Percentiles rank a stretch among this genome's conserved stretches.
Conservation (phyloP, 2,888 invertebrate genomes). For the Brachyopa scutellaris region DNA sequence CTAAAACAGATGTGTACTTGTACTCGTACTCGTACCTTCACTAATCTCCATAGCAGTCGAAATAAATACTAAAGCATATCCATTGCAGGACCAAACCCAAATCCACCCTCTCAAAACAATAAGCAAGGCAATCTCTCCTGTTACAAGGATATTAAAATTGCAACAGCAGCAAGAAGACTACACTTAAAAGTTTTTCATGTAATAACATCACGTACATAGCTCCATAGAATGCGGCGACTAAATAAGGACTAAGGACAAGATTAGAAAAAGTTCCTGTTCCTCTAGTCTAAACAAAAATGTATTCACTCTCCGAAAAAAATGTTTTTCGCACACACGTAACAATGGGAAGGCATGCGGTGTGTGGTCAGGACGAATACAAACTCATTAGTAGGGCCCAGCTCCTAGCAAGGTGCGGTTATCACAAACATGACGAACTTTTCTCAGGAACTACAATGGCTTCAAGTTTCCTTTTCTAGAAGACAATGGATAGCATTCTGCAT, state of each 20-base stretch:
- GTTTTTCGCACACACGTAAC: slow-evolving; percentile 15
- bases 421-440: slow-evolving; percentile 49
- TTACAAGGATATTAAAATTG: slow-evolving; percentile 34
- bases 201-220: slow-evolving; percentile 48
- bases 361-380: slow-evolving; percentile 34
- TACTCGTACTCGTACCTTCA: too few species aligned
- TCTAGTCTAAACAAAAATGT: too few species aligned
- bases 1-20: neutral
- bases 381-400: slow-evolving; percentile 12
- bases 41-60: neutral
- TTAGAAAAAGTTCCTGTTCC: too few species aligned
- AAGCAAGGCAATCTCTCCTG: slow-evolving; percentile 1
- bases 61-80: neutral
- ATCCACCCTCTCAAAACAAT: neutral
- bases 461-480: slow-evolving; percentile 26
- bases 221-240: slow-evolving; percentile 3
- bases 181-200: slow-evolving; percentile 30
- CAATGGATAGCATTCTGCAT: slow-evolving; percentile 61
- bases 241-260: slow-evolving; percentile 5
- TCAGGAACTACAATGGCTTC: slow-evolving; percentile 21
- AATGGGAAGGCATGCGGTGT: neutral
- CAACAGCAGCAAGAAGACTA: slow-evolving; percentile 6
- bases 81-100: neutral
- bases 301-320: too few species aligned
- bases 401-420: slow-evolving; percentile 5